Percentiles rank a stretch among this genome's conserved stretches.
Conservation (phyloP, 2,113 vertebrate species). For the Tachysurus vachellii region DNA sequence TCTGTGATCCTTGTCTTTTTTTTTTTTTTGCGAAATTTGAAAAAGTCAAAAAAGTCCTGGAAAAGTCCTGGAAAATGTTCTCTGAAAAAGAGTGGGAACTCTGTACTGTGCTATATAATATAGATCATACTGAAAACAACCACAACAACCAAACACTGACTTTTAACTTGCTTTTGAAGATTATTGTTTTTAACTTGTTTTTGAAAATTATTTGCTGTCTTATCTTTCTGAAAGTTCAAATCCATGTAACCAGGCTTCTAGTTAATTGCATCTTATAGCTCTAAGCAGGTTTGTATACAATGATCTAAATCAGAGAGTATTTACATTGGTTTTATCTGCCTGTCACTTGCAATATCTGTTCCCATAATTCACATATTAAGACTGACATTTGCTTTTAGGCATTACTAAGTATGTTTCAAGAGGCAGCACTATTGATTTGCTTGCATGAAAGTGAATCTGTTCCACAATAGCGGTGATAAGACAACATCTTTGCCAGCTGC, state of each 20-base stretch:
- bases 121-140: neutral
- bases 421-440: neutral
- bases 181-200: neutral
- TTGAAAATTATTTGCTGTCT: neutral
- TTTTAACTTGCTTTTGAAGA: neutral
- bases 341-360: constrained; percentile 31
- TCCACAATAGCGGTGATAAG: neutral
- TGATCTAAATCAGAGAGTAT: neutral
- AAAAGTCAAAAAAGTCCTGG: too few species aligned
- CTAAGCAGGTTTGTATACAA: neutral
- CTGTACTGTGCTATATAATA: neutral
- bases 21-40: too few species aligned
- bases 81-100: too few species aligned
- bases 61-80: too few species aligned
- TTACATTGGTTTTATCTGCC: neutral
- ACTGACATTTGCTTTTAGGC: constrained; percentile 35
- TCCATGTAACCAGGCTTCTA: neutral
- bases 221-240: neutral
- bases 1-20: too few species aligned
- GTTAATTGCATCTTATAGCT: constrained; percentile 17
- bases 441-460: constrained; percentile 4
- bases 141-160: neutral
- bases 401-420: constrained; percentile 1
- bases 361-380: constrained; percentile 48
- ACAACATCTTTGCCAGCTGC: neutral